Conservation (phyloP, 2,113 vertebrate genomes). For the Zootoca vivipara region DNA sequence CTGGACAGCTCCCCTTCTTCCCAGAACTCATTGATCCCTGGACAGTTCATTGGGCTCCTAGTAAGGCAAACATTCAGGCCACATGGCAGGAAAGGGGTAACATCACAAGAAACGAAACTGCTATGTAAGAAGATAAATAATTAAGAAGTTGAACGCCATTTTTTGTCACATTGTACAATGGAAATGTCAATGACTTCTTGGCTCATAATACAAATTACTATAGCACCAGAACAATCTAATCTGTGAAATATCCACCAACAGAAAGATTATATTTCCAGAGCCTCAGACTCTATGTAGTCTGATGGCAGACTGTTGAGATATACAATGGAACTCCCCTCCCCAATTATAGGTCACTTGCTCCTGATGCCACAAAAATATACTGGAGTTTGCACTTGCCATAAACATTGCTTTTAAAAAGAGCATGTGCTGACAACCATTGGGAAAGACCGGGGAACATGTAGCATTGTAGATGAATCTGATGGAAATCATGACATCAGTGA, state of each 20-base stretch:
- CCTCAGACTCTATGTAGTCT: background rate
- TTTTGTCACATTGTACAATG: background rate
- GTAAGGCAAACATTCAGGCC: no score
- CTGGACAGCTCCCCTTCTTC: no score
- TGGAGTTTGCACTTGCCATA: background rate
- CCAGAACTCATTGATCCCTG: no score
- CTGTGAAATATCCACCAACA: background rate
- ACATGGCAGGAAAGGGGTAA: no score
- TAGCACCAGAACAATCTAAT: background rate
- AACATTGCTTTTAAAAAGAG: background rate
- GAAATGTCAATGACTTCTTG: background rate
- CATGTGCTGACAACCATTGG: background rate
- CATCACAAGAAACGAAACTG: no score
- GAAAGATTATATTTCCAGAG: background rate
- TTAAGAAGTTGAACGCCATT: background rate
- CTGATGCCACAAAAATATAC: background rate
- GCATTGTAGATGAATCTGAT: background rate
- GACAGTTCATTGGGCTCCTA: no score
- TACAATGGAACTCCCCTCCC: no score
- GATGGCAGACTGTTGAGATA: background rate
- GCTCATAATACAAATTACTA: background rate
- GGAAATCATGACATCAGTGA: background rate
- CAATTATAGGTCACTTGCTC: no score
- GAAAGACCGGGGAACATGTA: no score
- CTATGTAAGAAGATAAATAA: no score